Evolutionary conservation across 2,888 invertebrate genomes (phyloP).

Genomic region (Auanema sp.): DNA sequence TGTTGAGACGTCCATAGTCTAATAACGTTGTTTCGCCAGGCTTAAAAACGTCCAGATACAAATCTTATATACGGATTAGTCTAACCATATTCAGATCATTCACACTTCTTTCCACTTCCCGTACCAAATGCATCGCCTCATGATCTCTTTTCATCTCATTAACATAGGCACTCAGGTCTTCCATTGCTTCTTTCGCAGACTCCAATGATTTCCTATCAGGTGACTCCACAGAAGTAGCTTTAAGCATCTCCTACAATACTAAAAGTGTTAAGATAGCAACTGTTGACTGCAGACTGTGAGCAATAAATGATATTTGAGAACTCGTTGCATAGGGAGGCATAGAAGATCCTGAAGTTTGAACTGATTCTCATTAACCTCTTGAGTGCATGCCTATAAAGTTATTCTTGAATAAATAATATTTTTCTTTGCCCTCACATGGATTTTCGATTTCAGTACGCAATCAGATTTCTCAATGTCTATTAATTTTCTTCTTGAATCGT

Average conservation of each 20-base stretch:
- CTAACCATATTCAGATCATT: constrained; percentile 63
- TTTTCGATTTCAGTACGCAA: constrained; percentile 18
- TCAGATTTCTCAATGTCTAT: constrained; percentile 71
- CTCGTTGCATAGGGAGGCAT: constrained; percentile 96
- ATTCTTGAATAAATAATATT: constrained; percentile 65
- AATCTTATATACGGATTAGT: neutral
- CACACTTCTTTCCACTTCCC: constrained; percentile 79
- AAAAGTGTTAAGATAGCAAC: too few relatives aligned
- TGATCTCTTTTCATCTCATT: constrained; percentile 97
- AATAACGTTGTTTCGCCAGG: constrained; percentile 80
- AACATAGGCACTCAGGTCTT: constrained; percentile 73
- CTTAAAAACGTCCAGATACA: constrained; percentile 44
- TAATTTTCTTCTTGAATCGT: constrained; percentile 82
- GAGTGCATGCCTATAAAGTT: constrained; percentile 81
- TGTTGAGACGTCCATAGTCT: constrained; percentile 86
- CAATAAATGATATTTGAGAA: constrained; percentile 92
- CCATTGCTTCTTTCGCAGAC: constrained; percentile 71
- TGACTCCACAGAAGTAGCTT: constrained; percentile 71
- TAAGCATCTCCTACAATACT: constrained; percentile 66
- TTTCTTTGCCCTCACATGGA: constrained; percentile 20
- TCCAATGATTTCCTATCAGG: constrained; percentile 83
- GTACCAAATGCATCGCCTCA: constrained; percentile 85
- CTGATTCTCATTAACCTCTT: constrained; percentile 79
- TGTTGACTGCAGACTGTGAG: constrained; percentile 77
- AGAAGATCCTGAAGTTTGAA: constrained; percentile 92